Conservation (phyloP, 2,797 vertebrate species). For the Esox masquinongy region DNA sequence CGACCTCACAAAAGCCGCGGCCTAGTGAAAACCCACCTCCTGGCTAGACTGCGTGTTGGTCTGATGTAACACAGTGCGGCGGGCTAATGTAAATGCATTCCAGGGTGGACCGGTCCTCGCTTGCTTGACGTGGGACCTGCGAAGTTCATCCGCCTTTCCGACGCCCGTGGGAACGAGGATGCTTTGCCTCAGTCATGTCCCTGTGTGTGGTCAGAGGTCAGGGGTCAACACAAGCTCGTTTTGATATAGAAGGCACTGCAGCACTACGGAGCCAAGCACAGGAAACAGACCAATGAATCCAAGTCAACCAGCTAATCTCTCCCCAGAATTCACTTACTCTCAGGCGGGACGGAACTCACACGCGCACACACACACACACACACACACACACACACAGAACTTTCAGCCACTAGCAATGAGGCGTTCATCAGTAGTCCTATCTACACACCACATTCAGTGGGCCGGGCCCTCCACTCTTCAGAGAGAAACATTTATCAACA, state of each 20-base stretch:
- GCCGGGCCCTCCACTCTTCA: conserved; percentile 42
- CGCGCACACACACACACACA: too few relatives aligned
- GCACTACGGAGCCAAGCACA: conserved; percentile 43
- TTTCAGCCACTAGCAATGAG: conserved; percentile 15
- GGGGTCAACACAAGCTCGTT: conserved; percentile 25
- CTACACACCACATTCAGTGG: neutral
- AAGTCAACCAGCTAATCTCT: conserved; percentile 10
- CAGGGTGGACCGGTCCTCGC: too few relatives aligned
- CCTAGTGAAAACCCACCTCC: neutral
- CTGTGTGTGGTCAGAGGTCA: conserved; percentile 23
- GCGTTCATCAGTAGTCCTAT: neutral
- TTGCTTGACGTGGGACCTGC: too few relatives aligned
- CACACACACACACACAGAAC: too few relatives aligned
- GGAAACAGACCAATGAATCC: conserved; percentile 47
- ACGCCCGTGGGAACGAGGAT: conserved; percentile 17
- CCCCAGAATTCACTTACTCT: conserved; percentile 38
- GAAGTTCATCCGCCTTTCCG: neutral
- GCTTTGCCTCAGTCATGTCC: conserved; percentile 3
- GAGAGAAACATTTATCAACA: conserved; percentile 46
- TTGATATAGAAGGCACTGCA: conserved; percentile 47
- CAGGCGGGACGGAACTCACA: conserved; percentile 16
- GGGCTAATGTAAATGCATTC: too few relatives aligned
- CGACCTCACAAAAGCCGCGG: neutral
- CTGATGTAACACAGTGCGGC: too few relatives aligned
- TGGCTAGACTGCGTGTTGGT: conserved; percentile 23